These are phyloP conservation scores for Agonopterix subpropinquella DNA, from an alignment of 2,888 invertebrate genomes.

Conservation along the genomic window DNA sequence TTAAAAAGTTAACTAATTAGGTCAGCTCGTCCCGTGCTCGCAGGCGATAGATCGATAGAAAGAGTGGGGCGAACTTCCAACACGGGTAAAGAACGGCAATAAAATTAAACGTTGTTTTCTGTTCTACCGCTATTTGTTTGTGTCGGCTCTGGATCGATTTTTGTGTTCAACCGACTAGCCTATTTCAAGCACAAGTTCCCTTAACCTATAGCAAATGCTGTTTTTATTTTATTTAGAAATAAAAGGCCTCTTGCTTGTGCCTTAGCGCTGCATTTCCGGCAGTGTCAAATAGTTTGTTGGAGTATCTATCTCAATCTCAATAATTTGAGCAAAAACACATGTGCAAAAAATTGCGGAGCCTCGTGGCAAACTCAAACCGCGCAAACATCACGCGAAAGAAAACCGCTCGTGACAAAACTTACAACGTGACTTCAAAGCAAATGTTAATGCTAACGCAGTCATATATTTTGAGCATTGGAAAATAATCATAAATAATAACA, in stretches of 20 bases:
- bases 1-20: conserved; percentile 64
- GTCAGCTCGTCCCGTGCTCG: conserved; percentile 53
- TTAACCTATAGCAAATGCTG: no score
- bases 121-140: background rate
- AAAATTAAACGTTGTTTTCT: conserved; percentile 43
- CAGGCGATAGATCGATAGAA: conserved; percentile 42
- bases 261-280: no score
- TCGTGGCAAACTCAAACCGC: no score
- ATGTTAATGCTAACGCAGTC: background rate
- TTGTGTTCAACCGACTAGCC: conserved; percentile 31
- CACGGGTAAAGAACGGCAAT: conserved; percentile 43
- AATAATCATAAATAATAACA: background rate
- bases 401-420: no score
- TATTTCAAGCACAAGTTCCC: conserved; percentile 11
- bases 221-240: no score
- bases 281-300: no score
- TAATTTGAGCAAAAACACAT: no score
- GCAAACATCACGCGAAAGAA: no score
- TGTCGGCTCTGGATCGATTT: conserved; percentile 37
- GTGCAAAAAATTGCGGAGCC: no score
- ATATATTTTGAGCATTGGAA: background rate
- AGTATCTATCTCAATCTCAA: no score
- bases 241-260: no score
- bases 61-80: conserved; percentile 41
- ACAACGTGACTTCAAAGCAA: background rate